Base-by-base conservation (phyloP, 2,888 invertebrate species). In the Coremacera marginata region DNA sequence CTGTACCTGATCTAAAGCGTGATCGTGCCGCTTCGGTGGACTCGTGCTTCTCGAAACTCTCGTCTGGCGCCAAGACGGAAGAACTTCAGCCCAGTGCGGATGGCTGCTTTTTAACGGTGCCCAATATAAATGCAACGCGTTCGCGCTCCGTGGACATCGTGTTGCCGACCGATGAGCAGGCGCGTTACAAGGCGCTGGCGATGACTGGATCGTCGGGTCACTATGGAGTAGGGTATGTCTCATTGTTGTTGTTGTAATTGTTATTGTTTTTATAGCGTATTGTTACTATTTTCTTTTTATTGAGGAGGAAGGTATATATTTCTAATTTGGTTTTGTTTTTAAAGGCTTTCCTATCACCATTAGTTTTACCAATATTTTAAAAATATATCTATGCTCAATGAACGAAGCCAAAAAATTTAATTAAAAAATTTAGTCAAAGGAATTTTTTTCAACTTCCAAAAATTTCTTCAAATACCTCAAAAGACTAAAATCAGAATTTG, bases 11-110 rank as follows among this genome's bases (percentile, higher is more conserved):
- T 84, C 89, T 96, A 81, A 94, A 94, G 87, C 92, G 96, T 34
- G 96, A 96, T 86, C 93, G 96, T 22, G 96, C 96, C 22, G 96
- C 95, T 49, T 96, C 96, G 0, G 95, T 96, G 2, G 96, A 96
- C 87, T 95, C 96, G 22, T 95, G 95, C 86, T 96, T 96, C 88
- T 93, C 95, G 77, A 94, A 94, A 90, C 92, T 94, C 72, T 92
- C 93, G 31, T 94, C 94, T 68, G 92, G 92, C 80, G 92, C 92
- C 75, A 93, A 94, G 88, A 93, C 94, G 52, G 72, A 72, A n/a
- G 94, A 95, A 85, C 86, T 94, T 81, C 90, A 92, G 82, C 92
- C 93, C 83, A 92, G 92, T 74, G 91, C 91, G 34, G 91, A 90
- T 75, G 91, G 91, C 78, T 89, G 90, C 63, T 91, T 91, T 78